Percentiles rank a stretch among this genome's conserved stretches.
phyloP scores from a whole-genome alignment of 2,888 invertebrate genomes.

The Drosophila borborema region DNA sequence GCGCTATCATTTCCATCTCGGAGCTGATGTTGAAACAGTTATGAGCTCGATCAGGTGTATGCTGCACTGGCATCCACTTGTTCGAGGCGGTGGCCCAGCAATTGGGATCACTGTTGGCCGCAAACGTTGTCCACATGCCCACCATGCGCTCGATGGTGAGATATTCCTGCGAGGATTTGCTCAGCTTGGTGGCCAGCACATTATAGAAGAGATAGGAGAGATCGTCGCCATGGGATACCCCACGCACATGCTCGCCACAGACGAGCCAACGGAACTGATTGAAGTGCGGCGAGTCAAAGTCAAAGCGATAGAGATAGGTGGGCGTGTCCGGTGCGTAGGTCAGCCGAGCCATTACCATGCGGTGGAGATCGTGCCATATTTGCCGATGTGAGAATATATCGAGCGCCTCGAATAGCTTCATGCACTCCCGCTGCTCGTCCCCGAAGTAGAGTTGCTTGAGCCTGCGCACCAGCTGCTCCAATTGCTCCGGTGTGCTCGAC shows the following conservation, averaged over 20 bases:
- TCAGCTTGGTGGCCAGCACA: slow-evolving; percentile 61
- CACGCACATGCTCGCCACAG: slow-evolving; percentile 73
- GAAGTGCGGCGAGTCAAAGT: slow-evolving; percentile 83
- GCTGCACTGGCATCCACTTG: slow-evolving; percentile 65
- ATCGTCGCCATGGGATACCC: slow-evolving; percentile 84
- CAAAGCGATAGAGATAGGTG: slow-evolving; percentile 84
- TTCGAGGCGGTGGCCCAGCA: slow-evolving; percentile 63
- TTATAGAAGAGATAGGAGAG: slow-evolving; percentile 83
- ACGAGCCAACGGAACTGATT: slow-evolving; percentile 80
- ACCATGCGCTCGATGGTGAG: slow-evolving; percentile 82
- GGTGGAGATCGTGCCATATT: slow-evolving; percentile 81
- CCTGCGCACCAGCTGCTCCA: slow-evolving; percentile 54
- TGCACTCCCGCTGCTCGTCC: slow-evolving; percentile 49
- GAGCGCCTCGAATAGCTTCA: slow-evolving; percentile 59
- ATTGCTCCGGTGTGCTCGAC: slow-evolving; percentile 48
- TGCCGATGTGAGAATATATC: slow-evolving; percentile 65
- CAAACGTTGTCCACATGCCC: slow-evolving; percentile 83
- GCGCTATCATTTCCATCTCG: slow-evolving; percentile 70
- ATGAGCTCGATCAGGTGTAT: slow-evolving; percentile 39
- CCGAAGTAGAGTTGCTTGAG: slow-evolving; percentile 70
- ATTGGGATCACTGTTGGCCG: slow-evolving; percentile 81
- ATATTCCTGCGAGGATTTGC: slow-evolving; percentile 72
- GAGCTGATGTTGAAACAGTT: slow-evolving; percentile 80
- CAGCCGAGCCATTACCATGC: slow-evolving; percentile 73
- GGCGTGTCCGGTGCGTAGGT: slow-evolving; percentile 60